Evolutionary conservation across 37 sponge, comb jelly and placozoan species (phyloP), one percentile per base, ranked within the genome.

Genomic region (Lycopodina hypogea): DNA sequence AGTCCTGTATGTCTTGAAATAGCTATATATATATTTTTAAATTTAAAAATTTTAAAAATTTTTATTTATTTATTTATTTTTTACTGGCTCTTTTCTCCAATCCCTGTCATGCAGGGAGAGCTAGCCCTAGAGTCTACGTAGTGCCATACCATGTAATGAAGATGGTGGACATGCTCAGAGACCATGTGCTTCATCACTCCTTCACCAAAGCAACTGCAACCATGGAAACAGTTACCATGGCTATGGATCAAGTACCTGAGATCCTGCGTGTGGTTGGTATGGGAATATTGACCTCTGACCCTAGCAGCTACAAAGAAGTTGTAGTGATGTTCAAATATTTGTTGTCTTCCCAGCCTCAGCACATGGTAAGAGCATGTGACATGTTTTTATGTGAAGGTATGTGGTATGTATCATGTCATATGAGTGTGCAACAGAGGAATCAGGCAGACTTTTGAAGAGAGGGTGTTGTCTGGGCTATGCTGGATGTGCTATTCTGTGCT

Each of bases 181-280:
- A 42, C 0, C 81, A 74, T 8, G 53, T 78, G 34, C 42, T 72
- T 23, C 75, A 51, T 39, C 81, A 78, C 59, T 39, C 42, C 40
- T 78, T 72, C 56, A 37, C 40, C 35, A 33, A 80, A 32, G 72
- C 87, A 56, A 51, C 84, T 33, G 69, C 69, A 22, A 69, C 75
- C 62, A 42, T 84, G 77, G 78, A 76, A 45, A 33, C 84, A 17
- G 28, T 84, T 32, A 36, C 84, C 70, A 59, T 48, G 45, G 77
- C 62, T 12, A 77, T 69, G 62, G 77, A 84, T 56, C 48, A 61
- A 9, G 72, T 71, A 3, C 84, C 84, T 29, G 78, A 69, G 3
- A 59, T 84, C 17, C 32, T 77, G 3, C 36, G 78, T 29, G 76
- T 51, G 63, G 78, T 84, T 15, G 34, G 51, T 4, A 42, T 30